Evolutionary conservation across 2,113 vertebrate genomes (phyloP).

Genomic region (Spizaetus ornatus): DNA sequence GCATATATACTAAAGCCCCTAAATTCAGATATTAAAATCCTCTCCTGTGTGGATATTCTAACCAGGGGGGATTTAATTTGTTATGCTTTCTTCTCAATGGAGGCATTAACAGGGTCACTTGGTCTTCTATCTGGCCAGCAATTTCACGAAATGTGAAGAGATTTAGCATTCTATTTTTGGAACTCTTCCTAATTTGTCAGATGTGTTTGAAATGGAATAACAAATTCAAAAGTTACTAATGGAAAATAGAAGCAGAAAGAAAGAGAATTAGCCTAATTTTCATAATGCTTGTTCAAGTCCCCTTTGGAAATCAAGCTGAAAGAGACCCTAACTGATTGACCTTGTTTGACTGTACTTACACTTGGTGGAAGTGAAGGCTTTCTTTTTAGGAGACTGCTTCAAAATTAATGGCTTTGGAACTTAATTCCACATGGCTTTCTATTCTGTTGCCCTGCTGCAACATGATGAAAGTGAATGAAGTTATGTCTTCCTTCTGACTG

Average conservation of each 20-base stretch:
- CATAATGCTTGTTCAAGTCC: not conserved
- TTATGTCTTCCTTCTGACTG: not conserved
- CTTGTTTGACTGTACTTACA: not conserved
- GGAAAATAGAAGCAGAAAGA: not conserved
- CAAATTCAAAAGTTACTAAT: not conserved
- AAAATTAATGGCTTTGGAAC: not conserved
- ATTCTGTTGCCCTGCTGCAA: not conserved
- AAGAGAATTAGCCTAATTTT: not conserved
- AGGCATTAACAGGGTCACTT: not conserved
- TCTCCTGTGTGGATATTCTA: not conserved
- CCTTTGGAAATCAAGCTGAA: not conserved
- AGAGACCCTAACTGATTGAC: not conserved
- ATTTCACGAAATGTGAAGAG: not conserved
- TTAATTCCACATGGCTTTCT: not conserved
- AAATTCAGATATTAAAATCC: not conserved
- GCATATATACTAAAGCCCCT: not conserved
- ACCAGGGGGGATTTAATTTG: not conserved
- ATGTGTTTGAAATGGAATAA: not conserved
- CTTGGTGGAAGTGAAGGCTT: not conserved
- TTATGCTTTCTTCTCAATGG: not conserved
- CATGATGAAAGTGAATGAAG: not conserved
- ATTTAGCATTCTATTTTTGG: not conserved
- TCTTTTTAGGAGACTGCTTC: not conserved
- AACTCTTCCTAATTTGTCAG: not conserved
- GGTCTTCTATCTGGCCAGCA: not conserved